Base-by-base conservation (phyloP, 1,140 invertebrate genomes). In the Berghia stephanieae region DNA sequence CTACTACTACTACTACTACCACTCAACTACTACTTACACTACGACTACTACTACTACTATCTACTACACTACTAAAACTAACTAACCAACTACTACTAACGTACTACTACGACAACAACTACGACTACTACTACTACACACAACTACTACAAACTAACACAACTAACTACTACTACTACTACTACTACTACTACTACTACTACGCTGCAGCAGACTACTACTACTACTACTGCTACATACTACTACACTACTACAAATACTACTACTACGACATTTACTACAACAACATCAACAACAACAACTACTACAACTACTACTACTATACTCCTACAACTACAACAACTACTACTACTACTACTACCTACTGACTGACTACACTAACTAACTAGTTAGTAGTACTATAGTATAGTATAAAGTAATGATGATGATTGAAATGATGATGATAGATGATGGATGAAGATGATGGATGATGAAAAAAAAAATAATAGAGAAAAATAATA, bases 51-150 rank as follows among this genome's bases (percentile, higher is more conserved):
- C 46, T 52, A 52, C 46, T 52, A 52, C 46, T 52, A 52, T 24
- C n/a, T 13, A 27, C 27, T 5, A 5, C 43, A 76, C 55, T 70
- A 76, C 21, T 36, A 71, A n/a, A 21, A 76, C 57, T 43, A 24
- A 63, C 46, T 13, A 16, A 0, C 27, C 67, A n/a, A 43, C 36
- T 13, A 16, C 16, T 18, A 31, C 44, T 36, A 70, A n/a, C n/a
- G 21, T 34, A 24, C 75, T 73, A 44, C 75, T 77, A 36, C 66
- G n/a, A 49, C 21, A 27, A 71, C 67, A 27, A n/a, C 55, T 69
- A n/a, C 57, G 67, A 75, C 52, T 69, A 68, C 52, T 75, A 67
- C 71, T 46, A 77, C 66, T 72, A 71, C 66, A n/a, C 31, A 42
- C 67, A 27, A 49, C 46, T 52, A 52, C 46, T 52, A 52, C 46